Evolutionary conservation across 2,888 invertebrate genomes (phyloP).

Genomic region (Dasypogon diadema): DNA sequence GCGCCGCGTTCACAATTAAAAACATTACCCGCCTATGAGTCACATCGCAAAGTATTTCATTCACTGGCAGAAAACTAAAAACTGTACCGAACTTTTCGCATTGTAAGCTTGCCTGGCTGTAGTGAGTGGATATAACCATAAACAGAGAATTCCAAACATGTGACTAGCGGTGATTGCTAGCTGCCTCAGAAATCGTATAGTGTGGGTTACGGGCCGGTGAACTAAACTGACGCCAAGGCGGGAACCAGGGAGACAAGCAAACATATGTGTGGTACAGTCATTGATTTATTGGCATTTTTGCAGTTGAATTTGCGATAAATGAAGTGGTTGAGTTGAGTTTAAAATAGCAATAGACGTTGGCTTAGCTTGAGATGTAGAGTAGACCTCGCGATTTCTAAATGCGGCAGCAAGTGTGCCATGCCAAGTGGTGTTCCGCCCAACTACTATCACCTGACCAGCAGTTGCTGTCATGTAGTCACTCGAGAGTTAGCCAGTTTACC

Average conservation of each 20-base stretch:
- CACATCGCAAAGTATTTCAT: slow-evolving; percentile 21
- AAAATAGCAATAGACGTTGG: slow-evolving; percentile 28
- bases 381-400: no score
- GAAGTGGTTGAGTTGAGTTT: background rate
- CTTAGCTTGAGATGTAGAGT: background rate
- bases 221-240: slow-evolving; percentile 3
- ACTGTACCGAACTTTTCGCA: no score
- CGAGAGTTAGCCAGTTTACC: no score
- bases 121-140: no score
- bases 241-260: background rate
- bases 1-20: slow-evolving; percentile 31
- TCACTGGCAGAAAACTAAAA: background rate
- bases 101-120: no score
- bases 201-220: slow-evolving; percentile 36
- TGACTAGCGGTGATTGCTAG: background rate
- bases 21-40: slow-evolving; percentile 38
- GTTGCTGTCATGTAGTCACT: no score
- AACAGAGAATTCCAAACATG: slow-evolving; percentile 28
- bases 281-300: no score
- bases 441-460: background rate
- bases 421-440: slow-evolving; percentile 16
- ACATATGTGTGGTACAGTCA: no score
- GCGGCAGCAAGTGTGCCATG: slow-evolving; percentile 39
- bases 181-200: no score
- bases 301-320: no score